Base-by-base conservation (phyloP, 1,140 invertebrate genomes). In the Pissodes strobi region DNA sequence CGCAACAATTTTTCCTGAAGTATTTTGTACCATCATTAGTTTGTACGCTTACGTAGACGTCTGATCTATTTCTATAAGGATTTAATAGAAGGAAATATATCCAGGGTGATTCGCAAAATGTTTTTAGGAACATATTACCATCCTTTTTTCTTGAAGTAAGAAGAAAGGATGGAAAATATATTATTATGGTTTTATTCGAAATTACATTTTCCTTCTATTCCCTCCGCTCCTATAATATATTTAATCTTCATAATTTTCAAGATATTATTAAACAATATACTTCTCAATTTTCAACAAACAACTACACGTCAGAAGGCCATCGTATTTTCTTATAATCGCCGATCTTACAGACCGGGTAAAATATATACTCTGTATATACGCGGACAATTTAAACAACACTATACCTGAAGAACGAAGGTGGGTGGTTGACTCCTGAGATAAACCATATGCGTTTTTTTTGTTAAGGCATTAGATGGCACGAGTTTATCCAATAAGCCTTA, bases 381-480 rank as follows among this genome's bases (percentile, higher is more conserved):
- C 41, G 51, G 46, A 53, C 60, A 52, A 37, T 25, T 55, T 66
- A 23, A 64, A 57, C 64, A 66, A 53, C 51, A 23, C 48, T 53
- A 49, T 64, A 67, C 66, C 53, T 65, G 64, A 63, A 58, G 43
- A 62, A 57, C 38, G 25, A 59, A 64, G 62, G 66, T 69, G 34
- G 19, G 21, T 25, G 68, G 70, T 72, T 72, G 70, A 72, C 70
- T 72, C 70, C 70, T 68, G 66, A 70, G 66, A 25, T 68, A 74
- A 69, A 34, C 52, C 74, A 67, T 68, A 69, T 73, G 72, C 74
- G 71, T 62, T 72, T 56, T 38, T 69, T 67, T 66, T 52, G 55
- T 55, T 75, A 76, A 76, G 75, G 75, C 75, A 76, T 69, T 75
- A 72, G 71, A 75, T 71, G 75, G 73, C 71, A 69, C 70, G 43